Percentiles rank a stretch among this genome's conserved stretches.
Conservation (phyloP, 1,140 invertebrate genomes). For the Ips typographus region DNA sequence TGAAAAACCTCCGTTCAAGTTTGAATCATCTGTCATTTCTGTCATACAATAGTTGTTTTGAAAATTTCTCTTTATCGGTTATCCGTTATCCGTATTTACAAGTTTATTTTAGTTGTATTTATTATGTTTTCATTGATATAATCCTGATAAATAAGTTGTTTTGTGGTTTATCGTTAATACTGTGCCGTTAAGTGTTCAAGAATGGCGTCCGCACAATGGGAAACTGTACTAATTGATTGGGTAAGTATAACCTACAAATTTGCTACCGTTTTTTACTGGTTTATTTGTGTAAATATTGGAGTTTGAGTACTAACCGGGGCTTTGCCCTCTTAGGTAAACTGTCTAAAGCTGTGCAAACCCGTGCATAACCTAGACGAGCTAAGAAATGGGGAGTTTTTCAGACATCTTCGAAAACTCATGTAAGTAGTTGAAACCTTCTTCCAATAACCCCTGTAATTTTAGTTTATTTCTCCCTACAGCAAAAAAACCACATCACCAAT, state of each 20-base stretch:
- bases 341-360: slow-evolving; percentile 44
- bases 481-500: slow-evolving; percentile 25
- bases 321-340: slow-evolving; percentile 44
- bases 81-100: too few relatives aligned
- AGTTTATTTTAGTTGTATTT: too few relatives aligned
- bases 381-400: slow-evolving; percentile 45
- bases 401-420: slow-evolving; percentile 42
- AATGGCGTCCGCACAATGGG: slow-evolving; percentile 32
- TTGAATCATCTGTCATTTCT: too few relatives aligned
- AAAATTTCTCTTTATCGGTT: too few relatives aligned
- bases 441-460: not conserved
- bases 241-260: slow-evolving; percentile 30
- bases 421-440: slow-evolving; percentile 39
- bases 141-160: too few relatives aligned
- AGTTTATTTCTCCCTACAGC: slow-evolving; percentile 21
- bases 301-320: not conserved
- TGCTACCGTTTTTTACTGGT: not conserved
- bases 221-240: slow-evolving; percentile 47
- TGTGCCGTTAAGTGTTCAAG: not conserved
- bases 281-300: not conserved
- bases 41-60: too few relatives aligned
- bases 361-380: slow-evolving; percentile 42
- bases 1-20: too few relatives aligned
- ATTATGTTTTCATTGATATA: too few relatives aligned
- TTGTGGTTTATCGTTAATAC: too few relatives aligned